These are phyloP conservation scores for Tragulus kanchil DNA, from an alignment of 2,113 vertebrate species.

Conservation along the genomic window DNA sequence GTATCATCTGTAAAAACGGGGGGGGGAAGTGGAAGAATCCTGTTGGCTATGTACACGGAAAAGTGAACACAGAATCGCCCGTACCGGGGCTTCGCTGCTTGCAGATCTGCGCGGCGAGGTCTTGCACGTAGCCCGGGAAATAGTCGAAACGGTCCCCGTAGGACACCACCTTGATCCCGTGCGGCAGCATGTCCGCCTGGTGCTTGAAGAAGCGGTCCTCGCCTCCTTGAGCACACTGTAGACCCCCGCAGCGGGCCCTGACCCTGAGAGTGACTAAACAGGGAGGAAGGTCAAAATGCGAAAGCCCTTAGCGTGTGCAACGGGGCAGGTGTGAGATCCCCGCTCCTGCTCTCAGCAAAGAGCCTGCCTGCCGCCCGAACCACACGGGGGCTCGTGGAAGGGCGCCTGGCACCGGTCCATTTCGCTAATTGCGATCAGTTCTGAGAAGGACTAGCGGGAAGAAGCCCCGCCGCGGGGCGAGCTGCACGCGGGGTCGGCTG, in stretches of 20 bases:
- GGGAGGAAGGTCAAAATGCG: accelerated
- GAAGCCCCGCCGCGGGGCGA: accelerated
- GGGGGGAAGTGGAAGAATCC: too few relatives aligned
- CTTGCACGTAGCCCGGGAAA: slow-evolving; percentile 86
- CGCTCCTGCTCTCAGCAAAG: not conserved
- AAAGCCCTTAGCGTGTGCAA: accelerated
- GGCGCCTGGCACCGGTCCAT: accelerated
- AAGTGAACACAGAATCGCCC: accelerated
- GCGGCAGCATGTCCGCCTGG: slow-evolving; percentile 88
- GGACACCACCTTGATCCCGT: slow-evolving; percentile 88
- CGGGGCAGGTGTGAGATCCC: accelerated
- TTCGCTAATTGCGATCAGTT: not conserved
- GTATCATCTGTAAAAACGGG: not conserved
- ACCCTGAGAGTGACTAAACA: too few relatives aligned
- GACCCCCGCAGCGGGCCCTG: too few relatives aligned
- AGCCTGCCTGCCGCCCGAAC: accelerated
- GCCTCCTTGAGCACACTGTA: slow-evolving; percentile 86
- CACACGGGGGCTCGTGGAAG: too few relatives aligned
- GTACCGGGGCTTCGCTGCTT: slow-evolving; percentile 84
- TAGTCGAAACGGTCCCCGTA: slow-evolving; percentile 84
- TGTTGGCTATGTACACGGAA: accelerated
- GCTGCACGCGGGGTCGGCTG: accelerated
- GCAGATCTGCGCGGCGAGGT: slow-evolving; percentile 87
- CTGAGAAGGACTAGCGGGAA: not conserved
- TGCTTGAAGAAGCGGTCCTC: slow-evolving; percentile 89